Evolutionary conservation across 2,113 vertebrate genomes (phyloP), one percentile per base, ranked within the genome.

Genomic region (Brienomyrus brachyistius): DNA sequence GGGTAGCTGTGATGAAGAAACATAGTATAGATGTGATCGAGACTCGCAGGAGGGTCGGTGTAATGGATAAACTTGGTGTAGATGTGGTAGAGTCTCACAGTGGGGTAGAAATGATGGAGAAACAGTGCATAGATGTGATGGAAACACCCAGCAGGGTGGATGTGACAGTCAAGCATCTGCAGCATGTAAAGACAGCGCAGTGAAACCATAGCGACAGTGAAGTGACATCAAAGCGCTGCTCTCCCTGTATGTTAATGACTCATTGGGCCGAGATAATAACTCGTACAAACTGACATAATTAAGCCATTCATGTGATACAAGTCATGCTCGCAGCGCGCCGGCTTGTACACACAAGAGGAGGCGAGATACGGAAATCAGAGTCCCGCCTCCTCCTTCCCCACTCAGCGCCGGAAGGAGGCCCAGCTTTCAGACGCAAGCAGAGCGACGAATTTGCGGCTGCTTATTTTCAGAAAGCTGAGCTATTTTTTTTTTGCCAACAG

Each of bases 251-350:
- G 85, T 23, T 54, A 87, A 54, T 87, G 27, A 87, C 50, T 87
- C 85, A 52, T 50, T 31, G 85, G 85, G 9, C n/a, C 27, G 31
- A 87, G 85, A 87, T 54, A 87, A 87, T 87, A 87, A 87, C 51
- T 87, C 17, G 35, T 35, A 87, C 51, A 87, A 56, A 56, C 50
- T 87, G 51, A 51, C 74, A 87, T 54, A 87, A 87, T 87, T 87
- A 87, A 87, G 85, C 51, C 85, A 87, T 35, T 87, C 85, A 54
- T 19, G 51, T 87, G 85, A 54, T 87, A 52, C 51, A 87, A 87
- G 85, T 87, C 85, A 40, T 35, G 85, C 85, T 87, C 48, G n/a
- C 48, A 86, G 84, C 48, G n/a, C n/a, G 84, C 84, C n/a, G 51
- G 85, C 45, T 87, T 87, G 85, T 54, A 54, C 85, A 87, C 47